Conservation (phyloP, 2,888 invertebrate genomes). For the Chloroclysta siterata region DNA sequence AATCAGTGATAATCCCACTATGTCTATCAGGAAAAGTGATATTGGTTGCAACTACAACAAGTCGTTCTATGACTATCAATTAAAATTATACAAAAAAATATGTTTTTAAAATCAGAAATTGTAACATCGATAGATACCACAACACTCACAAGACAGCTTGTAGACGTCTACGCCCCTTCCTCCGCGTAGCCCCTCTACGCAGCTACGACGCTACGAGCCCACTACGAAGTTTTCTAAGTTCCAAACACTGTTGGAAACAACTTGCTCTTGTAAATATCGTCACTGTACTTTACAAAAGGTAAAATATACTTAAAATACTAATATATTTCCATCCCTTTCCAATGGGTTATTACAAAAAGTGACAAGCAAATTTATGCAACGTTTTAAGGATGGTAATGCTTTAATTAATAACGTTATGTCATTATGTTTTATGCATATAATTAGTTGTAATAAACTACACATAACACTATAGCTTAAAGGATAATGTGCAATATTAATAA, state of each 20-base stretch:
- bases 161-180: constrained; percentile 51
- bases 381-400: background rate
- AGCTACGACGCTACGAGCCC: constrained; percentile 43
- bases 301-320: background rate
- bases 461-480: background rate
- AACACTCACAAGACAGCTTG: constrained; percentile 36
- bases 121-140: constrained; percentile 12
- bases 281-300: too few relatives aligned
- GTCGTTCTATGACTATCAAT: too few relatives aligned
- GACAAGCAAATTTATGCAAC: background rate
- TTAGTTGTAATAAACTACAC: background rate
- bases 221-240: constrained; percentile 35
- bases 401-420: background rate
- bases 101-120: background rate
- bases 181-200: constrained; percentile 48
- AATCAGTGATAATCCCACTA: too few relatives aligned
- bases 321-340: background rate
- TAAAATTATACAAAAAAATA: too few relatives aligned
- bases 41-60: too few relatives aligned
- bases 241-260: constrained; percentile 1
- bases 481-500: background rate
- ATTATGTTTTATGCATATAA: background rate
- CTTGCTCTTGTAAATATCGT: background rate
- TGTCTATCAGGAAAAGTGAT: too few relatives aligned
- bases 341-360: background rate